Evolutionary conservation across 2,888 invertebrate genomes (phyloP).

Genomic region (Chymomyza amoena): DNA sequence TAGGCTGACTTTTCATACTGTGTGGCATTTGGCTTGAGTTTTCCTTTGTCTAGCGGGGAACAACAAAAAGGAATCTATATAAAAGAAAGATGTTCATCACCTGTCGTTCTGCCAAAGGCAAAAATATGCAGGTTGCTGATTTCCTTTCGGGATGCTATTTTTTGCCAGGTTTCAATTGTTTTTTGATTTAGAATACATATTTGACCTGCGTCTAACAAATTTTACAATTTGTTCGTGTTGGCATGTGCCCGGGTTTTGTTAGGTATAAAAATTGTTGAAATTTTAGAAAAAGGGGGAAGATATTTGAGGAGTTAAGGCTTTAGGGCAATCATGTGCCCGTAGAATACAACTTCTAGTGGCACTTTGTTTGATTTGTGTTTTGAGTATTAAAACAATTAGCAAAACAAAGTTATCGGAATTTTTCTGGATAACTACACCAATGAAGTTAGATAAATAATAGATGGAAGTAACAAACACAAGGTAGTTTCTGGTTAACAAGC

Average conservation of each 20-base stretch:
- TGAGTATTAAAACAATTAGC: too few species aligned
- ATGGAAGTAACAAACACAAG: too few species aligned
- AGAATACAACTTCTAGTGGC: neutral
- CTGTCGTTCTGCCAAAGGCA: slow-evolving; percentile 52
- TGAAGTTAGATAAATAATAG: too few species aligned
- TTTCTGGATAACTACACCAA: too few species aligned
- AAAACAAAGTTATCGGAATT: too few species aligned
- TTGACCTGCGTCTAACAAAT: slow-evolving; percentile 9
- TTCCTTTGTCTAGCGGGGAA: neutral
- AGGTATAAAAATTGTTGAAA: neutral
- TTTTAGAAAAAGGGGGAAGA: neutral
- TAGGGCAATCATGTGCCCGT: too few species aligned
- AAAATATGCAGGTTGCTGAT: slow-evolving; percentile 14
- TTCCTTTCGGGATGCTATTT: slow-evolving; percentile 20
- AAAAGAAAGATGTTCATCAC: slow-evolving; percentile 55
- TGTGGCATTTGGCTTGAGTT: slow-evolving; percentile 40
- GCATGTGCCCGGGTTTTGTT: slow-evolving; percentile 28
- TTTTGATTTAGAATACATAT: slow-evolving; percentile 14
- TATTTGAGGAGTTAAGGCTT: neutral
- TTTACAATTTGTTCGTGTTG: slow-evolving; percentile 19
- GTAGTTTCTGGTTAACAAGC: too few species aligned
- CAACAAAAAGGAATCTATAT: slow-evolving; percentile 18
- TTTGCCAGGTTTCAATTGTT: slow-evolving; percentile 15
- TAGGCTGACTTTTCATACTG: slow-evolving; percentile 52
- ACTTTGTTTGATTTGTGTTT: too few species aligned